phyloP scores from a whole-genome alignment of 2,797 vertebrate species.

The Sebastes diploproa region DNA sequence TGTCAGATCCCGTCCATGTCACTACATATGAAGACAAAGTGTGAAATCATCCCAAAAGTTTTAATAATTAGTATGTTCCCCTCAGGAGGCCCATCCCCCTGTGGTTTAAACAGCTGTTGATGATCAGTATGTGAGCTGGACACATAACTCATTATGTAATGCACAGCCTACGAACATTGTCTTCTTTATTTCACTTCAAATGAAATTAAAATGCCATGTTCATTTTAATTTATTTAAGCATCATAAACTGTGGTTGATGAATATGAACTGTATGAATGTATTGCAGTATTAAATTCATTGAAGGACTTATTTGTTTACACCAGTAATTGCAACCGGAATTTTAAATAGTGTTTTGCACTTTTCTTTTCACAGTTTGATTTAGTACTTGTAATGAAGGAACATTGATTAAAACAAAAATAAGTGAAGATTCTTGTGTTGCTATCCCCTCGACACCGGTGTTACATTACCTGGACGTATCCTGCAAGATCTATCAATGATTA shows the following conservation, averaged over 20 bases:
- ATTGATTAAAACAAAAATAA: background rate
- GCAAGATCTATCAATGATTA: constrained; percentile 36
- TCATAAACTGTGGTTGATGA: background rate
- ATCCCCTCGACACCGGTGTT: background rate
- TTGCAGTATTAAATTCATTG: background rate
- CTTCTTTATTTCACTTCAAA: background rate
- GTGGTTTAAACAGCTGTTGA: background rate
- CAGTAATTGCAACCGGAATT: background rate
- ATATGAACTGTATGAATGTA: background rate
- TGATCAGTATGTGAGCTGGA: background rate
- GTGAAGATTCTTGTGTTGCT: constrained; percentile 2
- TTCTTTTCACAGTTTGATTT: background rate
- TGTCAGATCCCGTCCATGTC: background rate
- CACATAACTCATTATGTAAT: background rate
- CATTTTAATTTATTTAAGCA: background rate
- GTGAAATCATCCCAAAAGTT: background rate
- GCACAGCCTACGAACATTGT: background rate
- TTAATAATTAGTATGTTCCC: background rate
- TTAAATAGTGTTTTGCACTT: background rate
- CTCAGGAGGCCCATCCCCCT: background rate
- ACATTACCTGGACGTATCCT: constrained; percentile 4
- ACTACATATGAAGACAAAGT: background rate
- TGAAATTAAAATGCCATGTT: background rate
- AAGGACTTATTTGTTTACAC: background rate
- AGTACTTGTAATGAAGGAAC: background rate